Base-by-base conservation (phyloP, 2,888 invertebrate species). In the Neocrepidodera transversa region DNA sequence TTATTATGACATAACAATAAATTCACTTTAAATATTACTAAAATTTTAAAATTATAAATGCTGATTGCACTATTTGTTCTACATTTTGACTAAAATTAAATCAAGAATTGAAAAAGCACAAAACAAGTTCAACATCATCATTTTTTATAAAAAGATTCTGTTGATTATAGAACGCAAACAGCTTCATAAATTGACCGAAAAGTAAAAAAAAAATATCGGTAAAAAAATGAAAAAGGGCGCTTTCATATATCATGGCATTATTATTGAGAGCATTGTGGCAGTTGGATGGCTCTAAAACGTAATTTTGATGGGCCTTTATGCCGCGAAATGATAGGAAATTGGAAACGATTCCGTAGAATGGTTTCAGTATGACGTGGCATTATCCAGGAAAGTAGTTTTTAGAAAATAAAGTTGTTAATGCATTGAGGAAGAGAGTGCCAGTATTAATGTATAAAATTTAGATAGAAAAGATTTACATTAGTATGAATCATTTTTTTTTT, bases 241-340 rank as follows among this genome's bases (percentile, higher is more conserved):
- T 43, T n/a, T 32, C 53, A 62, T 50, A 60, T 56, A 54, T 52
- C 52, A 62, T 60, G 58, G 58, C 52, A 45, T 49, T 58, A 58
- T 59, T 58, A 60, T 54, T 54, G 52, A 13, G 30, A 30, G 55
- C 43, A 58, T 60, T 60, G 60, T 60, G 57, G 50, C 18, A 42
- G 49, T 36, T 26, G 30, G 42, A 53, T 51, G n/a, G 60, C 38
- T 58, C 54, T 60, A 52, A 63, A 63, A 49, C 43, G 57, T 60
- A 60, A 60, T 63, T 63, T 52, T 57, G 57, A 52, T 57, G 52
- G 52, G 47, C 58, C 49, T 63, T 63, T 63, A 58, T 63, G 60
- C 52, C 32, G 35, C 52, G 38, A 56, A 60, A 60, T 57, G 60
- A 62, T 64, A 60, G 62, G 66, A 66, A 64, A 64, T 64, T 66